Percentiles rank a stretch among this genome's conserved stretches.
Evolutionary conservation across 2,888 invertebrate genomes (phyloP).

Genomic region (Romanomermis culicivorax): DNA sequence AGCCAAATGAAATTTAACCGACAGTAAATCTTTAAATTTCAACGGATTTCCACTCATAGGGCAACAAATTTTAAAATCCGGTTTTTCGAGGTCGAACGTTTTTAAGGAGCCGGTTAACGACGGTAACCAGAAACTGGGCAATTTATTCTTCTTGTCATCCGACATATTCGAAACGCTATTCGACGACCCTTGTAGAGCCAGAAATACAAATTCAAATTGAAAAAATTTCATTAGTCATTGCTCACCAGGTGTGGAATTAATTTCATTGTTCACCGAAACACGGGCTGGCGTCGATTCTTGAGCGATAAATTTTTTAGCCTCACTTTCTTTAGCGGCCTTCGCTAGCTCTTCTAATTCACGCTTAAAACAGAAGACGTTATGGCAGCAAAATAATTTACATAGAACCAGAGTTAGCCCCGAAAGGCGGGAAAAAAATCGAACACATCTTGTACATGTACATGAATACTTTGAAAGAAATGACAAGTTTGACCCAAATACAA

Average conservation of each 20-base stretch:
- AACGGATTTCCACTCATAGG: constrained; percentile 64
- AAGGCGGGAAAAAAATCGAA: no score
- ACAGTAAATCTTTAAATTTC: constrained; percentile 71
- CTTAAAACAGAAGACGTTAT: constrained; percentile 11
- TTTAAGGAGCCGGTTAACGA: constrained; percentile 70
- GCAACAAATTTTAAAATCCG: constrained; percentile 54
- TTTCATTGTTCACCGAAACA: no score
- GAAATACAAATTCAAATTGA: not conserved
- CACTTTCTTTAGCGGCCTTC: constrained; percentile 38
- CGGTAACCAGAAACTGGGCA: constrained; percentile 93
- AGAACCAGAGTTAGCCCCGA: not conserved
- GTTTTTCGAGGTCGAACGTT: constrained; percentile 47
- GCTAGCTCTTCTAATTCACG: constrained; percentile 45
- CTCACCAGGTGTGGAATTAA: not conserved
- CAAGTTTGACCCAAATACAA: no score
- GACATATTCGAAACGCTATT: constrained; percentile 50
- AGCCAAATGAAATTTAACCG: constrained; percentile 62
- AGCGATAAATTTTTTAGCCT: constrained; percentile 1
- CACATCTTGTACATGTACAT: no score
- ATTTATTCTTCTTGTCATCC: constrained; percentile 50
- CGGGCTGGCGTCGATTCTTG: constrained; percentile 14
- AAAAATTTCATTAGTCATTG: not conserved
- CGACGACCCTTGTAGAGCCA: not conserved
- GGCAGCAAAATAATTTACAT: no score
- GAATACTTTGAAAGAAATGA: not conserved